Evolutionary conservation across 2,888 invertebrate genomes (phyloP).

Genomic region (Drosophila testacea): DNA sequence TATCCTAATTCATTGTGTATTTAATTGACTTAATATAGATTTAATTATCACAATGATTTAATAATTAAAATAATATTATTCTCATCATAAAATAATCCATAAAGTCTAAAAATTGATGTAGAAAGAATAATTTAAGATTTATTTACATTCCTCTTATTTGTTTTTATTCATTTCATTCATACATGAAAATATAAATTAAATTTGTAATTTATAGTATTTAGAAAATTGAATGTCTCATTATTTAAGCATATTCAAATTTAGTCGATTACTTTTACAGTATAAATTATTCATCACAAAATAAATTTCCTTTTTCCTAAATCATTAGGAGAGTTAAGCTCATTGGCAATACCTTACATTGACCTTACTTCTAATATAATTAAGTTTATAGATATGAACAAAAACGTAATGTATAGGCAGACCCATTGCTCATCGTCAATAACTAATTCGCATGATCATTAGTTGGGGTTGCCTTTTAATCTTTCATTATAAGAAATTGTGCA

Average conservation of each 20-base stretch:
- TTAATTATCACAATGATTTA: background rate
- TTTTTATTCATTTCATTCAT: background rate
- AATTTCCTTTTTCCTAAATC: conserved; percentile 1
- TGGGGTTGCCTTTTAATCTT: conserved; percentile 41
- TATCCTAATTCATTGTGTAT: no score
- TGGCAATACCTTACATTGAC: conserved; percentile 29
- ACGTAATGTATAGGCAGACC: conserved; percentile 26
- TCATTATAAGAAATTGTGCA: conserved; percentile 55
- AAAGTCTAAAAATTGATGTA: no score
- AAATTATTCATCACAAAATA: conserved; percentile 3
- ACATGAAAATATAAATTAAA: background rate
- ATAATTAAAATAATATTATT: background rate
- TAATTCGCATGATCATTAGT: conserved; percentile 73
- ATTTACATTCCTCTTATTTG: no score
- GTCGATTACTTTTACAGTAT: no score
- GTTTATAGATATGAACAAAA: conserved; percentile 27
- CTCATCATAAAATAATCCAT: background rate
- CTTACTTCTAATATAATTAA: conserved; percentile 42
- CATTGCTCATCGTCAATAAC: conserved; percentile 50
- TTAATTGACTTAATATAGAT: no score
- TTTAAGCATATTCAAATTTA: background rate
- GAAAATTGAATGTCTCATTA: background rate
- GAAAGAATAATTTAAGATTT: no score
- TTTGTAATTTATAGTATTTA: background rate
- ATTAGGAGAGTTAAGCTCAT: conserved; percentile 18